A percentile compares a stretch with the other conserved stretches of the same genome.
Evolutionary conservation across 2,797 vertebrate genomes (phyloP).

Genomic region (Buphagus erythrorhynchus): DNA sequence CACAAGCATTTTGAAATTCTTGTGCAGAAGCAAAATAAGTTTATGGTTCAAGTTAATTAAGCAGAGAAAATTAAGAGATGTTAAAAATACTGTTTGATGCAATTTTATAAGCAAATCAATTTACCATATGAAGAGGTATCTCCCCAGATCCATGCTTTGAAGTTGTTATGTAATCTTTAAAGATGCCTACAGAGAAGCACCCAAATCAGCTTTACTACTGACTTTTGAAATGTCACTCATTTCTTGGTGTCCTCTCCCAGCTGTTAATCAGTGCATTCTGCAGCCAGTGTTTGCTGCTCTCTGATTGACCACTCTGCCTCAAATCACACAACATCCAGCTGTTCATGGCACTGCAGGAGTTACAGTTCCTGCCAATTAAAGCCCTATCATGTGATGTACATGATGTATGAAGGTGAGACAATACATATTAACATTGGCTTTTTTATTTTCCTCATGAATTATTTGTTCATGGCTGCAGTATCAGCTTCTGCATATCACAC

Average conservation of each 20-base stretch:
- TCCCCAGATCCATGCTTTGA: background rate
- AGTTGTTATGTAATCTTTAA: background rate
- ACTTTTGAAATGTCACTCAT: background rate
- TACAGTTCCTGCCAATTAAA: constrained; percentile 19
- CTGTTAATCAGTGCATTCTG: background rate
- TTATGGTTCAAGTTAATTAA: constrained; percentile 21
- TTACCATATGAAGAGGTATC: background rate
- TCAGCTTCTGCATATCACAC: constrained; percentile 21
- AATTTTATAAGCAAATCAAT: constrained; percentile 46
- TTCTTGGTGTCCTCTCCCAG: background rate
- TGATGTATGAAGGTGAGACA: background rate
- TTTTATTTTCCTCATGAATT: constrained; percentile 37
- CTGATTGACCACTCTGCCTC: background rate
- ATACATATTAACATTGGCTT: background rate
- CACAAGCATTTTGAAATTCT: constrained; percentile 33
- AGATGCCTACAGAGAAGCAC: background rate
- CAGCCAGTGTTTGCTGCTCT: background rate
- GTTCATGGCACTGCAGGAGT: background rate
- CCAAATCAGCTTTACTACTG: background rate
- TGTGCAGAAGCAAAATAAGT: constrained; percentile 5
- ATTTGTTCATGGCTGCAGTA: background rate
- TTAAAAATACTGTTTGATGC: background rate
- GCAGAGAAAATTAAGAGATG: background rate
- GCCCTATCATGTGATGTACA: background rate
- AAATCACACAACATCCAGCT: background rate